Evolutionary conservation across 2,888 invertebrate species (phyloP).

Genomic region (Spodoptera picta): DNA sequence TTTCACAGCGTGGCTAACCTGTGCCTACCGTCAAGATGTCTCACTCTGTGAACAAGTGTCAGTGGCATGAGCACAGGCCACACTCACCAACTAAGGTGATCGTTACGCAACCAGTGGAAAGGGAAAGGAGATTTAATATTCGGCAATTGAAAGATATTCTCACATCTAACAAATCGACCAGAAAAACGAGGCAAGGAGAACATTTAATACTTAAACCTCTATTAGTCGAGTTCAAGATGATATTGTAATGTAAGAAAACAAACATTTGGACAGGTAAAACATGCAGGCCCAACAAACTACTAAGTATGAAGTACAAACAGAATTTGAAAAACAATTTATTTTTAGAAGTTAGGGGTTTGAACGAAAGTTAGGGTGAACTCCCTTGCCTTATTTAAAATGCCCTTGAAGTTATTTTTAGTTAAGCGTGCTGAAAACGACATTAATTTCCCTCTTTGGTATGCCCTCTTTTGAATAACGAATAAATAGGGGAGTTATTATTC

Average conservation of each 20-base stretch:
- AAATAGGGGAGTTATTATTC: neutral
- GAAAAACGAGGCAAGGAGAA: slow-evolving; percentile 16
- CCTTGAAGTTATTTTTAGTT: slow-evolving; percentile 13
- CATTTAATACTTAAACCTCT: neutral
- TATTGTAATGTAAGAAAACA: slow-evolving; percentile 6
- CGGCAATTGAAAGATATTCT: too few species aligned
- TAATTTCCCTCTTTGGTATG: neutral
- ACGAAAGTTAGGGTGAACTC: slow-evolving; percentile 26
- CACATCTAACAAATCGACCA: too few species aligned
- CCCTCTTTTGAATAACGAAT: neutral
- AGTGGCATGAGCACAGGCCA: too few species aligned
- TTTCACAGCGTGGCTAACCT: too few species aligned
- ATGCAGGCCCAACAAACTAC: neutral
- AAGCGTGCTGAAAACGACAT: neutral
- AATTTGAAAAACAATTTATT: slow-evolving; percentile 8
- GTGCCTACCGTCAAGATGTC: too few species aligned
- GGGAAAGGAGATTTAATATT: too few species aligned
- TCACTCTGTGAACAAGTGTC: too few species aligned
- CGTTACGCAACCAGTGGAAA: too few species aligned
- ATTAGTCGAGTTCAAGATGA: slow-evolving; percentile 1
- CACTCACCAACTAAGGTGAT: too few species aligned
- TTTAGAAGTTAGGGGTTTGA: slow-evolving; percentile 7
- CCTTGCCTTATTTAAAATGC: slow-evolving; percentile 27
- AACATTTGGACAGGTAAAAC: slow-evolving; percentile 5
- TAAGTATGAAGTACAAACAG: slow-evolving; percentile 2